Conservation (phyloP, 2,113 vertebrate species). For the Ctenomys sociabilis region DNA sequence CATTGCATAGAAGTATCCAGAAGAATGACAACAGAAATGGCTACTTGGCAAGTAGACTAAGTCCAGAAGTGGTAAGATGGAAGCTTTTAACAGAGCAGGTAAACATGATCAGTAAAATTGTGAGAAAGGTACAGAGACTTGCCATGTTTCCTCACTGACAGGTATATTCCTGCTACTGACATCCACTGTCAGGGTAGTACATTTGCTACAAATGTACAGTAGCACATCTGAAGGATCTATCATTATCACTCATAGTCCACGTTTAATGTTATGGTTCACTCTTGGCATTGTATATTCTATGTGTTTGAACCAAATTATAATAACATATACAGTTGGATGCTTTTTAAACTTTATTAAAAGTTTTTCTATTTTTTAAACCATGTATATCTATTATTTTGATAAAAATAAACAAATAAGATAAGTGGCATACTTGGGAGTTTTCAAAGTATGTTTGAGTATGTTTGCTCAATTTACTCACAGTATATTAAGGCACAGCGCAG, state of each 20-base stretch:
- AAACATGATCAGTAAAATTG: neutral
- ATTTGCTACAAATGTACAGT: neutral
- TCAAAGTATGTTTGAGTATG: neutral
- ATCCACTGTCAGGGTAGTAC: neutral
- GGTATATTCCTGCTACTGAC: neutral
- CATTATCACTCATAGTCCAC: neutral
- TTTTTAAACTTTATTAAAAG: neutral
- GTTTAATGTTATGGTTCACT: neutral
- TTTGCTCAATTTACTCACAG: neutral
- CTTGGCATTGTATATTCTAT: neutral
- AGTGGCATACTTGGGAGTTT: neutral
- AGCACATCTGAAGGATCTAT: rapidly evolving
- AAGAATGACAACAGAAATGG: slow-evolving; percentile 11
- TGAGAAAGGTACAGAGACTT: neutral
- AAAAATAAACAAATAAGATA: neutral
- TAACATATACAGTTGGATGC: neutral
- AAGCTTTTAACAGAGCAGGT: neutral
- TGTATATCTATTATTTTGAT: neutral
- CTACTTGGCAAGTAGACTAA: neutral
- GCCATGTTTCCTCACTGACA: too few relatives aligned
- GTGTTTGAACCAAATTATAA: neutral
- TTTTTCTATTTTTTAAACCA: slow-evolving; percentile 2
- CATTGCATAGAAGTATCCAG: neutral
- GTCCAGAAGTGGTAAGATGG: neutral
- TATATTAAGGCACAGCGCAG: neutral